These are phyloP conservation scores for Ligdia adustata DNA, from an alignment of 2,888 invertebrate species.

Conservation along the genomic window DNA sequence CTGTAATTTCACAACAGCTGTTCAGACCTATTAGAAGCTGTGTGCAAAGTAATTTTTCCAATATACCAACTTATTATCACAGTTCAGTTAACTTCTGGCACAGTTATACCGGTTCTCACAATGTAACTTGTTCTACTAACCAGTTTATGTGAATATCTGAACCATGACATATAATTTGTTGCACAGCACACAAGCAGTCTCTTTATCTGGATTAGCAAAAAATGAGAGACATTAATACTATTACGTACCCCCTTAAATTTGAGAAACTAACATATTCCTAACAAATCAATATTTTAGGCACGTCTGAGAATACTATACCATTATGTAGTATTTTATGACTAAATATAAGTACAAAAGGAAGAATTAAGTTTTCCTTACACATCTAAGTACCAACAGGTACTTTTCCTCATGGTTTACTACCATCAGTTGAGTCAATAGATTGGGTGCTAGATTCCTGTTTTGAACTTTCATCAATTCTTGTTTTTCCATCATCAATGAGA, in stretches of 20 bases:
- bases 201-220: slow-evolving; percentile 18
- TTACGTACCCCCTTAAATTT: slow-evolving; percentile 30
- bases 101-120: slow-evolving; percentile 20
- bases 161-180: slow-evolving; percentile 10
- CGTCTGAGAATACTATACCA: slow-evolving; percentile 71
- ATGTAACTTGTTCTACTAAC: slow-evolving; percentile 17
- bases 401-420: slow-evolving; percentile 67
- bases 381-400: slow-evolving; percentile 51
- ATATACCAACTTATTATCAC: slow-evolving; percentile 23
- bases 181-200: slow-evolving; percentile 11
- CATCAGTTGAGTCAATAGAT: slow-evolving; percentile 54
- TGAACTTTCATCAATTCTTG: slow-evolving; percentile 56
- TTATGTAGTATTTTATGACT: slow-evolving; percentile 51
- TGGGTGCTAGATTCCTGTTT: slow-evolving; percentile 72
- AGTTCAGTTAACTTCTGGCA: slow-evolving; percentile 27
- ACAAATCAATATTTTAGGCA: slow-evolving; percentile 76
- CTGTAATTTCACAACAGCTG: too few relatives aligned
- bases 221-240: slow-evolving; percentile 18
- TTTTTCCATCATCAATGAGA: slow-evolving; percentile 76
- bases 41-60: slow-evolving; percentile 11
- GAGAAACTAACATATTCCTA: slow-evolving; percentile 60
- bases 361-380: slow-evolving; percentile 71
- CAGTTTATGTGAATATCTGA: slow-evolving; percentile 20
- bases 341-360: slow-evolving; percentile 78
- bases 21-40: slow-evolving; percentile 1